These are phyloP conservation scores for Charanyca ferruginea DNA, from an alignment of 2,888 invertebrate species.

Conservation along the genomic window DNA sequence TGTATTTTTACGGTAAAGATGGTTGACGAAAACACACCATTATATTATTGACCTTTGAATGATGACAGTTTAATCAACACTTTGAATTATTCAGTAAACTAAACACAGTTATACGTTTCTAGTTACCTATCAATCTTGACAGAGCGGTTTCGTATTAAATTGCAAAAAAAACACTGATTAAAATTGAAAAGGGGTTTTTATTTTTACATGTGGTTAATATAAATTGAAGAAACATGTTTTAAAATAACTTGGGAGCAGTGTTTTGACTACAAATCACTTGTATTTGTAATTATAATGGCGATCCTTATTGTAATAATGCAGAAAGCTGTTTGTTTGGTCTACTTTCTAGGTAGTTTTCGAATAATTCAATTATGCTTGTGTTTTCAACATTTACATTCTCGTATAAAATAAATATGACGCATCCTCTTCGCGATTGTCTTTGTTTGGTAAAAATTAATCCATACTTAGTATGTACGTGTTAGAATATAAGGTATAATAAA, in stretches of 20 bases:
- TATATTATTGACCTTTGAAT: not conserved
- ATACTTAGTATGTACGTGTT: too few species aligned
- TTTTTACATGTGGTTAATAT: constrained; percentile 13
- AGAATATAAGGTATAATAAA: too few species aligned
- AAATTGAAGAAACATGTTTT: constrained; percentile 24
- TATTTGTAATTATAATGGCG: constrained; percentile 42
- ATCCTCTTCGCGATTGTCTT: not conserved
- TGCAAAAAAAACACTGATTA: constrained; percentile 21
- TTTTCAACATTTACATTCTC: constrained; percentile 26
- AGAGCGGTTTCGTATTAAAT: constrained; percentile 29
- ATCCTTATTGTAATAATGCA: constrained; percentile 37
- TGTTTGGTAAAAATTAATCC: too few species aligned
- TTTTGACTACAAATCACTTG: constrained; percentile 35
- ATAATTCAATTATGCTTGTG: constrained; percentile 32
- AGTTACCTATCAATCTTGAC: not conserved
- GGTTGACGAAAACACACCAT: not conserved
- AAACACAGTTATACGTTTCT: not conserved
- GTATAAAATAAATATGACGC: not conserved
- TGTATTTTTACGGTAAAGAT: too few species aligned
- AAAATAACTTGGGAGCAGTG: constrained; percentile 27
- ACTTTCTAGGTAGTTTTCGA: constrained; percentile 40
- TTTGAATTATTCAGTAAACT: not conserved
- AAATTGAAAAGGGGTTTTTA: constrained; percentile 25
- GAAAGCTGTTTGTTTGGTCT: constrained; percentile 56
- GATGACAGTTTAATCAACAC: not conserved